Conservation (phyloP, 2,888 invertebrate species). For the Volucella zonaria region DNA sequence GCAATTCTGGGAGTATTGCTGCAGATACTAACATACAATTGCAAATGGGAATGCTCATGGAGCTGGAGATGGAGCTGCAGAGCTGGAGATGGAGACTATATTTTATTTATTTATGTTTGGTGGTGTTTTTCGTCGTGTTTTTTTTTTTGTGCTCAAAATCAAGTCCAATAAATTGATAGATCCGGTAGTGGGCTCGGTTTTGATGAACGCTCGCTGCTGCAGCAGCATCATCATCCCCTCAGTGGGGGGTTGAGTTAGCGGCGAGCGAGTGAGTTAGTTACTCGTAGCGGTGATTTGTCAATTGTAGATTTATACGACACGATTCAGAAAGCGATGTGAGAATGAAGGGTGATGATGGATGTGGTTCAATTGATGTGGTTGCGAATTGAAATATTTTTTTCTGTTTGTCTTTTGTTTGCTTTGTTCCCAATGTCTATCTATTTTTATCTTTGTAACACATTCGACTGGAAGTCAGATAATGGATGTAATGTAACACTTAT, state of each 20-base stretch:
- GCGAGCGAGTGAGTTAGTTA: slow-evolving; percentile 66
- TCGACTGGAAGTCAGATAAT: slow-evolving; percentile 27
- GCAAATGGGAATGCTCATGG: too few relatives aligned
- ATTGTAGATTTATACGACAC: slow-evolving; percentile 74
- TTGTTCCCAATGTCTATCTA: slow-evolving; percentile 26
- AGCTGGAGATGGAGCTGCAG: not conserved
- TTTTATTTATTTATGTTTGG: slow-evolving; percentile 69
- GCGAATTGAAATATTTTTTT: slow-evolving; percentile 64
- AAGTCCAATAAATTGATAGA: slow-evolving; percentile 72
- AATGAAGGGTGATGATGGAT: slow-evolving; percentile 74
- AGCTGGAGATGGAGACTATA: slow-evolving; percentile 32
- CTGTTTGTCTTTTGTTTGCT: slow-evolving; percentile 12
- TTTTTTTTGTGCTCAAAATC: slow-evolving; percentile 54
- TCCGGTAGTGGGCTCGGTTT: slow-evolving; percentile 69
- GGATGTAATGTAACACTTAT: slow-evolving; percentile 10
- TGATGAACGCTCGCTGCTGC: slow-evolving; percentile 67
- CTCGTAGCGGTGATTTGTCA: slow-evolving; percentile 73
- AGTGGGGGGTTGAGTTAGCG: slow-evolving; percentile 68
- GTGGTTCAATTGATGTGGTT: slow-evolving; percentile 73
- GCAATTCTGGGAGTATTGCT: not conserved
- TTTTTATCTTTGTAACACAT: slow-evolving; percentile 39
- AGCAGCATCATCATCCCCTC: slow-evolving; percentile 58
- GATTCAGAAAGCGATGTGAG: slow-evolving; percentile 69
- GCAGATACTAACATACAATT: not conserved
- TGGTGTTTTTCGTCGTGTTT: slow-evolving; percentile 23